Evolutionary conservation across 23 tunicate species (phyloP).

Genomic region (Clavelina lepadiformis): DNA sequence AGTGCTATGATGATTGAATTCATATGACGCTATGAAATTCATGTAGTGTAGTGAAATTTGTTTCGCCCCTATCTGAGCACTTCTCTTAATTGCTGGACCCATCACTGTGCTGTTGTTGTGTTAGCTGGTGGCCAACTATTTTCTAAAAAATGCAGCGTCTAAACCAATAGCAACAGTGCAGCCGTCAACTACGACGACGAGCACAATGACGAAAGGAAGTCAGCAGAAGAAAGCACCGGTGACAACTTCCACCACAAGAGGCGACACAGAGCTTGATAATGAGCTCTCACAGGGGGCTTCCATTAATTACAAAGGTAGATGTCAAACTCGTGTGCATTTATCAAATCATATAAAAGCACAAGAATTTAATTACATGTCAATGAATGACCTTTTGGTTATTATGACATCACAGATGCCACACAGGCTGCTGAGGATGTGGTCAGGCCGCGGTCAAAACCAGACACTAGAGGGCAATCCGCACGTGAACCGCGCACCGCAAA

Average conservation of each 20-base stretch:
- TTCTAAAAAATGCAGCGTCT: slow-evolving; percentile 21
- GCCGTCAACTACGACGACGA: slow-evolving; percentile 46
- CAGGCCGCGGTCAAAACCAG: too few species aligned
- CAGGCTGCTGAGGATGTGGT: too few species aligned
- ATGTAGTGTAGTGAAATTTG: slow-evolving; percentile 4
- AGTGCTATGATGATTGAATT: slow-evolving; percentile 28
- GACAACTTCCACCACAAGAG: slow-evolving; percentile 24
- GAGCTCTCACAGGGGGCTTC: too few species aligned
- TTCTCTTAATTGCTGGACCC: not conserved
- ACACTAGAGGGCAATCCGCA: too few species aligned
- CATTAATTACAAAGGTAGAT: too few species aligned
- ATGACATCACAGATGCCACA: too few species aligned
- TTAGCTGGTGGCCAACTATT: not conserved
- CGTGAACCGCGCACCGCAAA: too few species aligned
- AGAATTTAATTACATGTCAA: too few species aligned
- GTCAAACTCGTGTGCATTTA: too few species aligned
- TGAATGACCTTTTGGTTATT: too few species aligned
- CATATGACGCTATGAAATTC: not conserved
- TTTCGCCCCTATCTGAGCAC: slow-evolving; percentile 49
- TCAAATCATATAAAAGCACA: too few species aligned
- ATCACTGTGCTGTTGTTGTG: not conserved
- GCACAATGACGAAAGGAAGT: slow-evolving; percentile 8
- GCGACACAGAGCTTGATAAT: too few species aligned
- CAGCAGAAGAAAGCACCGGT: slow-evolving; percentile 3
- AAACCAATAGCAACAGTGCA: slow-evolving; percentile 37